A percentile compares a stretch with the other conserved stretches of the same genome.
phyloP scores from a whole-genome alignment of 1,140 invertebrate genomes.

The Apolygus lucorum region DNA sequence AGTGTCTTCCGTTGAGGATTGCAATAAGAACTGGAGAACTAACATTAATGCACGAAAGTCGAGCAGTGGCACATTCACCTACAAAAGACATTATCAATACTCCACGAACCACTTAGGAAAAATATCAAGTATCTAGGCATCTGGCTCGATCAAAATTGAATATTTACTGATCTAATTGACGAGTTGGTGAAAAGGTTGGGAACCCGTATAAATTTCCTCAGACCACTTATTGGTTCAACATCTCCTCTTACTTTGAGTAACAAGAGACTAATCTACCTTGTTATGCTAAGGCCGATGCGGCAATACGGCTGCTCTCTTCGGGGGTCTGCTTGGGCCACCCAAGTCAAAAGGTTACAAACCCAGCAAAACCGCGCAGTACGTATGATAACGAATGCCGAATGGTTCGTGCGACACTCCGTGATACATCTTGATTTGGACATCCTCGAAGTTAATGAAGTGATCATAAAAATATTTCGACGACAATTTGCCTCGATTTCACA shows the following conservation, averaged over 20 bases:
- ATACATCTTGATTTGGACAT: neutral
- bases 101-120: neutral
- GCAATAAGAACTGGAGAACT: neutral
- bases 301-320: neutral
- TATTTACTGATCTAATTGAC: neutral
- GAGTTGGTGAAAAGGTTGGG: neutral
- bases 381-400: neutral
- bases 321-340: neutral
- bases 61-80: neutral
- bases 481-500: too few species aligned
- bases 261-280: neutral
- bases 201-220: too few species aligned
- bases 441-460: neutral
- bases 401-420: neutral
- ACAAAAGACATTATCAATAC: neutral
- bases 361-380: neutral
- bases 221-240: too few species aligned
- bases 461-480: neutral
- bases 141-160: neutral
- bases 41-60: neutral
- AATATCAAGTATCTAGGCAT: neutral
- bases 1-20: neutral
- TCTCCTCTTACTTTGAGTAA: neutral
- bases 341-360: too few species aligned
- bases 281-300: neutral